These are phyloP conservation scores for Frankliniella intonsa DNA, from an alignment of 2,888 invertebrate species.

Conservation along the genomic window DNA sequence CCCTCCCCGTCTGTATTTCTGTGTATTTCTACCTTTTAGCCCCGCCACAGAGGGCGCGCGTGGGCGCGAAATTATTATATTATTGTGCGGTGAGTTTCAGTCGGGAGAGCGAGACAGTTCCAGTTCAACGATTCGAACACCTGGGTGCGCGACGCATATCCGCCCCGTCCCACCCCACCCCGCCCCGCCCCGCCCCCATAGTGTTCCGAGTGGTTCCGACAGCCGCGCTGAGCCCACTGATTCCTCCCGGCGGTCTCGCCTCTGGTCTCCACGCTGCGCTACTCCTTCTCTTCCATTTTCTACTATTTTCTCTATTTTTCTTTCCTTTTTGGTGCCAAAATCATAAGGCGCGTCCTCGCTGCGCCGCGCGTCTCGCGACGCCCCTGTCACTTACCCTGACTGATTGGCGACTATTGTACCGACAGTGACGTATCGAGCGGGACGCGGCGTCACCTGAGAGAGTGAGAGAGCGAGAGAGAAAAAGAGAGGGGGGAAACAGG, in stretches of 20 bases:
- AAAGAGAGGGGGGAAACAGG: not conserved
- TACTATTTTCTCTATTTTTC: no score
- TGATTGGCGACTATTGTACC: conserved; percentile 20
- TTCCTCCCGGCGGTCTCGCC: not conserved
- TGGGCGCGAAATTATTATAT: no score
- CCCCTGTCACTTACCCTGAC: conserved; percentile 20
- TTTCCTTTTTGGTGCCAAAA: no score
- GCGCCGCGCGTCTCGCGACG: not conserved
- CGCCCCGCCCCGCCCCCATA: no score
- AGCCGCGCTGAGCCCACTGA: no score
- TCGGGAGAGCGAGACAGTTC: no score
- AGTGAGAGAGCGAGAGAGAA: not conserved
- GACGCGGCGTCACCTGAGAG: not conserved
- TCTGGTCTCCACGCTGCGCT: not conserved
- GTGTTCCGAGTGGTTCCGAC: no score
- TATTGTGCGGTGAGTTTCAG: no score
- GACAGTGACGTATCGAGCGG: conserved; percentile 25
- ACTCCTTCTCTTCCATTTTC: not conserved
- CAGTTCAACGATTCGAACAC: no score
- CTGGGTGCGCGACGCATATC: no score
- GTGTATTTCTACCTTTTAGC: not conserved
- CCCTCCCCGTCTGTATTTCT: not conserved
- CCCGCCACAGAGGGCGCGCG: no score
- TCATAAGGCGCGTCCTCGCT: not conserved
- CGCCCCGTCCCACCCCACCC: no score